These are phyloP conservation scores for Montifringilla adamsi DNA, from an alignment of 2,113 vertebrate genomes.

Conservation along the genomic window DNA sequence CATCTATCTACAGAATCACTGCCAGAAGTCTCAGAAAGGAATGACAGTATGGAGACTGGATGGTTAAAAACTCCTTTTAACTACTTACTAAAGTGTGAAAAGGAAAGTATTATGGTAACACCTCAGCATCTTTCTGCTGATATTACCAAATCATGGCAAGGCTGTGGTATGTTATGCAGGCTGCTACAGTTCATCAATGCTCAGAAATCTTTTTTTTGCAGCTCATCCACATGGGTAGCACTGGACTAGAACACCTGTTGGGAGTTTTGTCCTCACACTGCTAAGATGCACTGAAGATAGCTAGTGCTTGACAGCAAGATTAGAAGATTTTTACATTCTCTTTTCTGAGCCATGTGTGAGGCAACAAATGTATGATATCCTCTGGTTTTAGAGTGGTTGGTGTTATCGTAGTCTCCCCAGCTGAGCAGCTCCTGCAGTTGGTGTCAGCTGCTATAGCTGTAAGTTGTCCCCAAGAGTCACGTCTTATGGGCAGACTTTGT, in stretches of 20 bases:
- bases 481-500: neutral
- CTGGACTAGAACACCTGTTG: neutral
- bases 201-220: neutral
- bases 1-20: neutral
- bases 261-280: neutral
- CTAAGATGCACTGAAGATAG: neutral
- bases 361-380: neutral
- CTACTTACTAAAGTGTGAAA: neutral
- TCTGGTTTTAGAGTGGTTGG: neutral
- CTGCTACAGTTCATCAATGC: fast-evolving
- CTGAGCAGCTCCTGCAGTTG: neutral
- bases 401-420: neutral
- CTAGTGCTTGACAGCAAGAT: neutral
- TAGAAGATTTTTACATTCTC: neutral
- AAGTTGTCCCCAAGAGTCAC: neutral
- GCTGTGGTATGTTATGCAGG: neutral
- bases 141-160: neutral
- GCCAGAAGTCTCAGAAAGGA: neutral
- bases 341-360: neutral
- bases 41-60: neutral
- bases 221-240: neutral
- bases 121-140: neutral
- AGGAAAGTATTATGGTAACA: neutral
- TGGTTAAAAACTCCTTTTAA: neutral
- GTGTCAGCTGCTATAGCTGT: neutral